A percentile compares a stretch with the other conserved stretches of the same genome.
Evolutionary conservation across 2,888 invertebrate genomes (phyloP).

Genomic region (Nephrotoma appendiculata): DNA sequence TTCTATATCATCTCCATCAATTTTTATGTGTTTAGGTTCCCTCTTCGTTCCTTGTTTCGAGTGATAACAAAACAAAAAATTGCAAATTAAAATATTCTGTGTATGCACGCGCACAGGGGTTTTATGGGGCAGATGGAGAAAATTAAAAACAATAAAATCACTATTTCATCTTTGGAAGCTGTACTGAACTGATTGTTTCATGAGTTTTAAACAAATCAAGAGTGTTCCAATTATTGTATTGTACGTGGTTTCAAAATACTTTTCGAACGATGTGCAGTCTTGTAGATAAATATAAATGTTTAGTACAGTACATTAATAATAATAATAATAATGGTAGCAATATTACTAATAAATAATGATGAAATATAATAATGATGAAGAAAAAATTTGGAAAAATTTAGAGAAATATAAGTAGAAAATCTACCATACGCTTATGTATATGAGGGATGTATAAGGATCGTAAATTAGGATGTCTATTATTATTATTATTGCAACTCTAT

Average conservation of each 20-base stretch:
- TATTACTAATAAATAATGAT: neutral
- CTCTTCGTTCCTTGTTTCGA: neutral
- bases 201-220: neutral
- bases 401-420: neutral
- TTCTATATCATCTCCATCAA: neutral
- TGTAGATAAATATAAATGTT: neutral
- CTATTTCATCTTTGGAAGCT: neutral
- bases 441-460: neutral
- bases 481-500: neutral
- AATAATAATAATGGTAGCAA: neutral
- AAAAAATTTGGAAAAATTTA: neutral
- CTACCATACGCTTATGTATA: neutral
- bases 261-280: neutral
- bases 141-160: neutral
- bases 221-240: neutral
- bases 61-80: neutral
- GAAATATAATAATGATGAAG: neutral
- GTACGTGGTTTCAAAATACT: neutral
- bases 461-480: slow-evolving; percentile 3
- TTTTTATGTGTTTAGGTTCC: neutral
- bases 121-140: neutral
- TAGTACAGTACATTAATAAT: neutral
- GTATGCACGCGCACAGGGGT: neutral
- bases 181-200: neutral
- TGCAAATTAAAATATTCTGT: neutral